These are phyloP conservation scores for Acleris holmiana DNA, from an alignment of 2,888 invertebrate species.

Conservation along the genomic window DNA sequence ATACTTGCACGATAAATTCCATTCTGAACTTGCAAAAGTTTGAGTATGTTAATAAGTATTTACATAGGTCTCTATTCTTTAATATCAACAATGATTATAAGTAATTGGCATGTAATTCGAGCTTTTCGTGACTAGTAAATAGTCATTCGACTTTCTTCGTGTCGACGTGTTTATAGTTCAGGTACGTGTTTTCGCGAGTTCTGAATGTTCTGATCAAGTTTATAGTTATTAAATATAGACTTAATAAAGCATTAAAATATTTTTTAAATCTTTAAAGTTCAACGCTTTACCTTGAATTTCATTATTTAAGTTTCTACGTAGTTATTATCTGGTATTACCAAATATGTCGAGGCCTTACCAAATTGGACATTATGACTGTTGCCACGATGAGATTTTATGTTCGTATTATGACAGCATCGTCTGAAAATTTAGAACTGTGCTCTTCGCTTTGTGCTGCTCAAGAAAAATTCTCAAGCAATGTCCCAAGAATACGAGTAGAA, in stretches of 20 bases:
- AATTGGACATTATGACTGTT: slow-evolving; percentile 45
- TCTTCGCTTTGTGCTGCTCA: neutral
- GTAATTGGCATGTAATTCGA: too few species aligned
- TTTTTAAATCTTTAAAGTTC: slow-evolving; percentile 44
- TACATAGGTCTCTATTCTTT: too few species aligned
- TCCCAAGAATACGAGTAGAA: neutral
- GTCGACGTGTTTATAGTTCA: slow-evolving; percentile 19
- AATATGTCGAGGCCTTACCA: slow-evolving; percentile 49
- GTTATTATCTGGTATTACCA: slow-evolving; percentile 44
- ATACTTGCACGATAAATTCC: neutral
- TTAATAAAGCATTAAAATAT: slow-evolving; percentile 28
- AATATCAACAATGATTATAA: too few species aligned
- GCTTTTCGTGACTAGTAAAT: slow-evolving; percentile 1
- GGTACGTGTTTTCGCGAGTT: slow-evolving; percentile 14
- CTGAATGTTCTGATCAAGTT: slow-evolving; percentile 27
- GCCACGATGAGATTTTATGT: slow-evolving; percentile 23
- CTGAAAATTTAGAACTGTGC: slow-evolving; percentile 23
- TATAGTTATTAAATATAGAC: slow-evolving; percentile 15
- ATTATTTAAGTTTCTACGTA: slow-evolving; percentile 45
- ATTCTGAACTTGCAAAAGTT: too few species aligned
- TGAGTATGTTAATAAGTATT: too few species aligned
- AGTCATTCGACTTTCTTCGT: slow-evolving; percentile 9
- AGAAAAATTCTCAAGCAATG: neutral
- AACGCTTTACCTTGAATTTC: slow-evolving; percentile 53
- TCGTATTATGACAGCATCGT: slow-evolving; percentile 27